Evolutionary conservation across 2,888 invertebrate species (phyloP).

Genomic region (Thyatira batis): DNA sequence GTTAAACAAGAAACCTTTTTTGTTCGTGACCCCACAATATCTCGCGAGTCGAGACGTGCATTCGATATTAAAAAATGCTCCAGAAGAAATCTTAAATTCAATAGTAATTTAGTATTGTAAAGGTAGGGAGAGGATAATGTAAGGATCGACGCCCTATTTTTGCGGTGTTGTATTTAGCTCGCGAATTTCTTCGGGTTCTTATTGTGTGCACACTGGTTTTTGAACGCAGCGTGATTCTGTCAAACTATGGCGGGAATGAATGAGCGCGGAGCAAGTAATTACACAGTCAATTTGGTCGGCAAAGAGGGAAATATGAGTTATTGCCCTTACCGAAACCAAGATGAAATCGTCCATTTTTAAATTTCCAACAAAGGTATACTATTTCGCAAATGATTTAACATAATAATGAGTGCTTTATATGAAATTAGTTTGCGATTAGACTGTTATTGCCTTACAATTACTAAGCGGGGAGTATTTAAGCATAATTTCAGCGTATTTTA

Average conservation of each 20-base stretch:
- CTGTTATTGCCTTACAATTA: constrained; percentile 36
- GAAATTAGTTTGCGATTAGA: constrained; percentile 58
- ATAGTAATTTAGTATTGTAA: constrained; percentile 75
- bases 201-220: constrained; percentile 77
- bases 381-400: constrained; percentile 53
- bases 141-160: constrained; percentile 66
- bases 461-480: neutral
- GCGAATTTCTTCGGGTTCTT: constrained; percentile 72
- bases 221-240: constrained; percentile 71
- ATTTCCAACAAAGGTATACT: constrained; percentile 53
- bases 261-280: constrained; percentile 71
- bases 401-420: constrained; percentile 55
- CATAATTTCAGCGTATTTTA: neutral
- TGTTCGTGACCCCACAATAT: constrained; percentile 46
- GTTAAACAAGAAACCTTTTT: constrained; percentile 47
- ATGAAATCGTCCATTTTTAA: constrained; percentile 71
- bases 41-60: constrained; percentile 64
- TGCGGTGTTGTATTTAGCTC: constrained; percentile 78
- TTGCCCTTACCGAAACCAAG: constrained; percentile 68
- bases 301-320: constrained; percentile 75
- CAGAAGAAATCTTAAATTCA: constrained; percentile 77
- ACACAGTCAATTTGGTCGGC: constrained; percentile 78
- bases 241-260: constrained; percentile 58
- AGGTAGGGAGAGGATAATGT: constrained; percentile 71
- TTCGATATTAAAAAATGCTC: constrained; percentile 73